Evolutionary conservation across 2,113 vertebrate genomes (phyloP).

Genomic region (Mungos mungo): DNA sequence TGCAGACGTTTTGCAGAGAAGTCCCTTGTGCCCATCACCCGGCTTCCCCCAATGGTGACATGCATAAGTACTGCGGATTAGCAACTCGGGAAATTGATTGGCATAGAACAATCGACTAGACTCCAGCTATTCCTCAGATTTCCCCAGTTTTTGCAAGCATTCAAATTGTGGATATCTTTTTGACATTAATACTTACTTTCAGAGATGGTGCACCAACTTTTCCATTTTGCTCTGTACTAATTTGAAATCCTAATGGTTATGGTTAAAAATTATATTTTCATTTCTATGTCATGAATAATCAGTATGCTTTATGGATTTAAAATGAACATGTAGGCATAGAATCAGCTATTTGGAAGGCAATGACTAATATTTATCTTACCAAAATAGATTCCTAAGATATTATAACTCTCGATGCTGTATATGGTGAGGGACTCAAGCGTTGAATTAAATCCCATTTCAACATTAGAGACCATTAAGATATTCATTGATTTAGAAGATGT

Average conservation of each 20-base stretch:
- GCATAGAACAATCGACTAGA: background rate
- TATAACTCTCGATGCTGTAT: conserved; percentile 21
- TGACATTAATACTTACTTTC: background rate
- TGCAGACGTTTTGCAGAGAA: background rate
- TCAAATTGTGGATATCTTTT: background rate
- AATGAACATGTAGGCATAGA: background rate
- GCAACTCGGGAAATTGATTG: background rate
- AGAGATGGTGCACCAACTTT: background rate
- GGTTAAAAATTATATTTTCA: background rate
- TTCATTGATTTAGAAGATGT: conserved; percentile 54
- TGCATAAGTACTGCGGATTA: background rate
- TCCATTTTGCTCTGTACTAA: background rate
- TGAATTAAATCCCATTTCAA: conserved; percentile 40
- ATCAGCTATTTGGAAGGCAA: background rate
- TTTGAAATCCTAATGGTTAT: background rate
- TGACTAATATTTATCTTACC: conserved; percentile 47
- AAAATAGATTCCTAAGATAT: conserved; percentile 47
- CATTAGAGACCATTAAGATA: conserved; percentile 46
- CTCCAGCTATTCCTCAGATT: background rate
- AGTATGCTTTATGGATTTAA: background rate
- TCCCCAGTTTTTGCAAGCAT: background rate
- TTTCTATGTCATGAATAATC: background rate
- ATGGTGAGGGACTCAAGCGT: background rate
- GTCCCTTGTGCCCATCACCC: background rate
- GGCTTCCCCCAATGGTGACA: background rate